A percentile compares a stretch with the other conserved stretches of the same genome.
phyloP scores from a whole-genome alignment of 2,113 vertebrate species.

The Scortum barcoo region DNA sequence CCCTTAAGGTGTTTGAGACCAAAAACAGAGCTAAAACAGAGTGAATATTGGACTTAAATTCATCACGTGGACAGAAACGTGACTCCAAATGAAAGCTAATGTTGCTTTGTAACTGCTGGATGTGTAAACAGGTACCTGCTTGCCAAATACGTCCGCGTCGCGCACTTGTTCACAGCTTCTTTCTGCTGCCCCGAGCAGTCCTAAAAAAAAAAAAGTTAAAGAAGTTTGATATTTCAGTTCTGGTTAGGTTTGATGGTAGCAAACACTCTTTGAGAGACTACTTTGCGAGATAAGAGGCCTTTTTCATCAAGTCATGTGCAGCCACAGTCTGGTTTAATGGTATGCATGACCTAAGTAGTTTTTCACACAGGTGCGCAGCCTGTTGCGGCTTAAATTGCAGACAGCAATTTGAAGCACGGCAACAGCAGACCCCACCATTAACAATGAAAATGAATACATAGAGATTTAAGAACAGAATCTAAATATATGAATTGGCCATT shows the following conservation, averaged over 20 bases:
- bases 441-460: not conserved
- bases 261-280: not conserved
- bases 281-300: not conserved
- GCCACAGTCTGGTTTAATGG: not conserved
- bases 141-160: not conserved
- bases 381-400: not conserved
- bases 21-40: constrained; percentile 5
- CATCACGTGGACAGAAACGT: too few relatives aligned
- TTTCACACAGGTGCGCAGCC: not conserved
- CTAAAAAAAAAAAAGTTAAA: not conserved
- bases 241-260: not conserved
- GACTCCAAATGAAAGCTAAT: too few relatives aligned
- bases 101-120: too few relatives aligned
- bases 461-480: not conserved
- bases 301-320: not conserved
- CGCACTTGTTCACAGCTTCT: not conserved
- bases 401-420: not conserved
- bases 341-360: not conserved
- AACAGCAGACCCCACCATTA: not conserved
- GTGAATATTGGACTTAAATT: too few relatives aligned
- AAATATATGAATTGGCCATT: not conserved
- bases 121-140: not conserved
- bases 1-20: constrained; percentile 8
- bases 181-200: not conserved
- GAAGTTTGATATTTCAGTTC: not conserved